These are phyloP conservation scores for Xyrichtys novacula DNA, from an alignment of 2,797 vertebrate genomes.

Conservation along the genomic window DNA sequence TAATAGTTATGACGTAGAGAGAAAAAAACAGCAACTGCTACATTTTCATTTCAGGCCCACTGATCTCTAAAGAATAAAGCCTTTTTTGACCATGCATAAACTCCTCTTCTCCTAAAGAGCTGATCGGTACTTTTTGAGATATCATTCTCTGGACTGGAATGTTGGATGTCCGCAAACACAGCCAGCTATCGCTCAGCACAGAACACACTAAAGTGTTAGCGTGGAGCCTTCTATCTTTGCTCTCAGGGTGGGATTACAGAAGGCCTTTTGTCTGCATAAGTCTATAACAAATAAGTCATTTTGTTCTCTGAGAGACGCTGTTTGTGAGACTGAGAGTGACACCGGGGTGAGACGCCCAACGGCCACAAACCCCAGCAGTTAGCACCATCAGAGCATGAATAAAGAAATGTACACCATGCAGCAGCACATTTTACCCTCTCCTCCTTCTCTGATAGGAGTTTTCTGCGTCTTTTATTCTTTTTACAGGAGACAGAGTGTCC, in stretches of 20 bases:
- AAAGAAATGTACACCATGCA: slow-evolving; percentile 1
- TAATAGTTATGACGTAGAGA: too few relatives aligned
- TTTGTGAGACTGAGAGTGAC: slow-evolving; percentile 24
- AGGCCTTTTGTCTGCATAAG: slow-evolving; percentile 42
- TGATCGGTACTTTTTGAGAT: background rate
- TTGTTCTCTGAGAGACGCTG: slow-evolving; percentile 22
- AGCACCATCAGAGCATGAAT: slow-evolving; percentile 8
- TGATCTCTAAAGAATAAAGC: background rate
- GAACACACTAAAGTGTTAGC: slow-evolving; percentile 34
- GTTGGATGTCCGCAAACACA: slow-evolving; percentile 17
- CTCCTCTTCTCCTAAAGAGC: background rate
- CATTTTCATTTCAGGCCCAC: too few relatives aligned
- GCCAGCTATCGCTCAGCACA: slow-evolving; percentile 29
- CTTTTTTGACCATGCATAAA: background rate
- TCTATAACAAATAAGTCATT: slow-evolving; percentile 31
- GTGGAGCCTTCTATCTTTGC: slow-evolving; percentile 29
- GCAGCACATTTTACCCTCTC: background rate
- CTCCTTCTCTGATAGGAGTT: background rate
- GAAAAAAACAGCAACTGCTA: too few relatives aligned
- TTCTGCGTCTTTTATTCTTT: background rate
- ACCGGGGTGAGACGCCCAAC: slow-evolving; percentile 11
- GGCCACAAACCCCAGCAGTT: slow-evolving; percentile 32
- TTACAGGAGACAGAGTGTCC: background rate
- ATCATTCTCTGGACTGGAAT: slow-evolving; percentile 4
- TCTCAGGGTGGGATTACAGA: slow-evolving; percentile 47